Conservation (phyloP, 1,140 invertebrate genomes). For the Zeugodacus cucurbitae region DNA sequence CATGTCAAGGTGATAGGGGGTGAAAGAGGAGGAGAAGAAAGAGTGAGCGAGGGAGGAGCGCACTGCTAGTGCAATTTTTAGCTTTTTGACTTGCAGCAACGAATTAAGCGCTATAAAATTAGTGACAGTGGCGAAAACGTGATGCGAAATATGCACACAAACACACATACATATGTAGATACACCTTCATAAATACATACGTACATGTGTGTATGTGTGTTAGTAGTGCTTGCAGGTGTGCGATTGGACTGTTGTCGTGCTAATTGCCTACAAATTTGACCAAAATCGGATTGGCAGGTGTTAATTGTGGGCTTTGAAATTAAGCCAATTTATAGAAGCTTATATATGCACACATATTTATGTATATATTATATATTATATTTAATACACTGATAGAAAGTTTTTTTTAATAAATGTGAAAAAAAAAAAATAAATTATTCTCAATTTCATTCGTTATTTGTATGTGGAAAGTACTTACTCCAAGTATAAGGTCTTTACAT, state of each 20-base stretch:
- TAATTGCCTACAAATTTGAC: not conserved
- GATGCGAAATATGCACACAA: not conserved
- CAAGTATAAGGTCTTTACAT: too few relatives aligned
- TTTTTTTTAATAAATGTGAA: too few relatives aligned
- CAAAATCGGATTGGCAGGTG: not conserved
- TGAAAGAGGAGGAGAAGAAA: not conserved
- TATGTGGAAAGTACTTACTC: too few relatives aligned
- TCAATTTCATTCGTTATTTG: too few relatives aligned
- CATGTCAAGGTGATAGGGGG: not conserved
- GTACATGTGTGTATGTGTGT: not conserved
- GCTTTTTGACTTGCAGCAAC: not conserved
- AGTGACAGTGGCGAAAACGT: not conserved
- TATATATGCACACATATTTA: too few relatives aligned
- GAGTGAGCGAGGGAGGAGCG: not conserved
- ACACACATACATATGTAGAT: not conserved
- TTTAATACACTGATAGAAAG: too few relatives aligned
- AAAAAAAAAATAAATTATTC: too few relatives aligned
- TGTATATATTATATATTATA: too few relatives aligned
- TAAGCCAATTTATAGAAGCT: not conserved
- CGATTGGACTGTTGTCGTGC: not conserved
- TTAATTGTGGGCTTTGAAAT: not conserved
- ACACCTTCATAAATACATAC: not conserved
- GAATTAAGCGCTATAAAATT: not conserved
- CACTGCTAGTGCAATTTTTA: not conserved
- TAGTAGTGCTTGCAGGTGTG: not conserved